Evolutionary conservation across 1,140 invertebrate species (phyloP).

Genomic region (Sinella curviseta): DNA sequence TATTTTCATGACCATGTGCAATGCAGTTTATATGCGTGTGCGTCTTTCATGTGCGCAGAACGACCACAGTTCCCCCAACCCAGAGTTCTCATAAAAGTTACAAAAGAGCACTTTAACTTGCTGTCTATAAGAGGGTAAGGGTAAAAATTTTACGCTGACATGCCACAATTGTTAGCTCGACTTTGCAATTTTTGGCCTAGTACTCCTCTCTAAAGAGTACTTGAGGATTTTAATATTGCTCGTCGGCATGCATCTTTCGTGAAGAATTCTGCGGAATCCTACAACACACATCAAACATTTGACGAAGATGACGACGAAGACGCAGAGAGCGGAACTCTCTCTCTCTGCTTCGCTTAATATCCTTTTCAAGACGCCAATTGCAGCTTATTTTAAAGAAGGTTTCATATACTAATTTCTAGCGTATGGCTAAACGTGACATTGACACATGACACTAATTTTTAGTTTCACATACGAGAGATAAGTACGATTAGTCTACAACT

Average conservation of each 20-base stretch:
- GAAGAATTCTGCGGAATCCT: not conserved
- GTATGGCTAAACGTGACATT: not conserved
- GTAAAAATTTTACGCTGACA: too few species aligned
- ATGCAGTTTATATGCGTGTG: too few species aligned
- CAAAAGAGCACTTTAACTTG: too few species aligned
- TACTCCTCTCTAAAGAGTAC: not conserved
- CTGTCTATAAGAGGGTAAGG: too few species aligned
- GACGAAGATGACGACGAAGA: too few species aligned
- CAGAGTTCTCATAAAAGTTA: too few species aligned
- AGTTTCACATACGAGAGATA: not conserved
- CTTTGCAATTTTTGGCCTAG: not conserved
- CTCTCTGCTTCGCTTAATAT: not conserved
- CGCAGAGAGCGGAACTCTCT: not conserved
- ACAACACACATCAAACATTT: not conserved
- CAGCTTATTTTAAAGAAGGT: too few species aligned
- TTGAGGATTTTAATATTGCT: not conserved
- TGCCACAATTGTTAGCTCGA: not conserved
- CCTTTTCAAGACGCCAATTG: too few species aligned
- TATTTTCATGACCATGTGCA: too few species aligned
- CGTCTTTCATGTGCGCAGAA: too few species aligned
- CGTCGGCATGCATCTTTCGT: too few species aligned
- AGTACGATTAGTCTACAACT: not conserved
- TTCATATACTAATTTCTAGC: not conserved
- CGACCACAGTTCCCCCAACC: too few species aligned
- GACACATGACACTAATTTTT: constrained; percentile 2